Base-by-base conservation (phyloP, 2,888 invertebrate genomes). In the Lepidocyrtoides sp. region DNA sequence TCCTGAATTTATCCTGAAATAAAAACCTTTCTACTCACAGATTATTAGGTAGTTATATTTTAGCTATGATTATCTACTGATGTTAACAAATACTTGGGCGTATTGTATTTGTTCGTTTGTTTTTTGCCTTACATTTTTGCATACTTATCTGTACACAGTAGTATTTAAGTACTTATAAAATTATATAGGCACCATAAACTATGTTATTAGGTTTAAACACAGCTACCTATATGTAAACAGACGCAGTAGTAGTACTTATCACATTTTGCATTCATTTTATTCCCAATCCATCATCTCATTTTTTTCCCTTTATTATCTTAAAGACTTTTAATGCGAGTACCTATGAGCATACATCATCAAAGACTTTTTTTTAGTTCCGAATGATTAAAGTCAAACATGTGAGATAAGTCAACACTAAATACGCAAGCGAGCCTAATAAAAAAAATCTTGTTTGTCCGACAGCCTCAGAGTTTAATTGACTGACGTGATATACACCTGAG, bases 281-380 rank as follows among this genome's bases (percentile, higher is more conserved):
- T 69, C 20, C 69, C 36, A 41, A 69, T 69, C 20, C 69, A 69
- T 69, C 69, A 69, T 69, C 69, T 32, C 66, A 41, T 41, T 41
- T 7, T 5, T 66, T 41, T 41, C 2, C 17, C 17, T 17, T 23
- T 26, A 23, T 60, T 60, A 60, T 60, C 60, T n/a, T 32, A 14
- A 5, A 69, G 36, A 17, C 66, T 29, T 66, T 2, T 69, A 69
- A 69, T 20, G 41, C 41, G 17, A 69, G 69, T 69, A 69, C 69
- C 69, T 69, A 69, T 69, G 20, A 69, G 36, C 41, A 36, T 8
- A n/a, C 69, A 69, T 8, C 69, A 41, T 63, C n/a, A 41, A 20
- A 41, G 41, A 66, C 3, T 14, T 54, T 54, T 32, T 32, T 17
- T 17, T 26, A 66, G 41, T 20, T 69, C 36, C 20, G 41, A 17